Percentiles rank a stretch among this genome's conserved stretches.
These are phyloP conservation scores for Frankliniella intonsa DNA, from an alignment of 2,888 invertebrate species.

Conservation along the genomic window DNA sequence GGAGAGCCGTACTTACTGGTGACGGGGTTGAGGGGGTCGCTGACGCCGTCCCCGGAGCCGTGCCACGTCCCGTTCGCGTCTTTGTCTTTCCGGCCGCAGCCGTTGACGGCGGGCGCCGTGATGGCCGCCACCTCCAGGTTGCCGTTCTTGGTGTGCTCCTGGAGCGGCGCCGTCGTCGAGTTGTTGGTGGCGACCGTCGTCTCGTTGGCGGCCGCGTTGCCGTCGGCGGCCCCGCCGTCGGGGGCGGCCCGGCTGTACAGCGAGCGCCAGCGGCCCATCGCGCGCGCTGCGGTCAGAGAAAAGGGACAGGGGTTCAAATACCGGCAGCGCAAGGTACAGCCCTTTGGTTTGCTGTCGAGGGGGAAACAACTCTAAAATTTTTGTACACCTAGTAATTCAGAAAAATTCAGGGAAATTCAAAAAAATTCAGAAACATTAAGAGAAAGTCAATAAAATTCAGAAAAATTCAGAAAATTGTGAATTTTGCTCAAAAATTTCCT, in stretches of 20 bases:
- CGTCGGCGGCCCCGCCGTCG: not conserved
- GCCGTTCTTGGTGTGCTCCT: slow-evolving; percentile 4
- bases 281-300: not conserved
- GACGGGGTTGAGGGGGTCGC: slow-evolving; percentile 11
- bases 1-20: not conserved
- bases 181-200: not conserved
- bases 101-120: not conserved
- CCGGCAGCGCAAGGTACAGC: not conserved
- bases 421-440: too few relatives aligned
- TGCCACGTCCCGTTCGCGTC: not conserved
- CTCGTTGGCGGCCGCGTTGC: not conserved
- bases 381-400: too few relatives aligned
- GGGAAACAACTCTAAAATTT: too few relatives aligned
- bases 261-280: not conserved
- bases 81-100: not conserved
- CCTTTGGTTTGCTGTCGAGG: too few relatives aligned
- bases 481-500: too few relatives aligned
- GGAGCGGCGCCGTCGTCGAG: not conserved
- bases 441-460: too few relatives aligned
- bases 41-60: not conserved
- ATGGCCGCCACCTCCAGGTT: not conserved
- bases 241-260: not conserved
- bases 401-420: too few relatives aligned
- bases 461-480: too few relatives aligned
- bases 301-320: not conserved